Conservation (phyloP, 2,797 vertebrate genomes). For the Tapirus indicus region DNA sequence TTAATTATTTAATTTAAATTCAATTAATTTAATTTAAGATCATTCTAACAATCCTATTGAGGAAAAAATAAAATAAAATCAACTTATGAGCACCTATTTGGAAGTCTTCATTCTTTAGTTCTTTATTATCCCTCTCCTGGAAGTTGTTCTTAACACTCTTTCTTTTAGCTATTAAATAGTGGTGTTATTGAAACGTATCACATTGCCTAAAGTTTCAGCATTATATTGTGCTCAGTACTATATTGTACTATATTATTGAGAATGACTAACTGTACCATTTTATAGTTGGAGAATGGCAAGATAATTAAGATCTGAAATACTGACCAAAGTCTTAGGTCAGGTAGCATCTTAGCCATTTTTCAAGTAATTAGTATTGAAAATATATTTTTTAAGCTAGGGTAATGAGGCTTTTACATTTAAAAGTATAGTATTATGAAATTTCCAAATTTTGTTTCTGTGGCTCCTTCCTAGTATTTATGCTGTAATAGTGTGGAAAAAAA, state of each 20-base stretch:
- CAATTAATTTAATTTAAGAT: conserved; percentile 38
- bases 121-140: not conserved
- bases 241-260: conserved; percentile 23
- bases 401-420: conserved; percentile 48
- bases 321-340: conserved; percentile 28
- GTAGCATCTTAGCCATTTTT: conserved; percentile 56
- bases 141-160: conserved; percentile 46
- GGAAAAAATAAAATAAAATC: conserved; percentile 25
- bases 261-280: conserved; percentile 37
- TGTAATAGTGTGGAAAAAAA: conserved; percentile 9
- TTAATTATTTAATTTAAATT: too few relatives aligned
- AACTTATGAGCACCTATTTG: conserved; percentile 30
- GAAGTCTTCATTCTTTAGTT: conserved; percentile 60
- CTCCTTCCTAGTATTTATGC: conserved; percentile 21
- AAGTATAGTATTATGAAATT: conserved; percentile 29
- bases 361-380: conserved; percentile 47
- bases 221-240: not conserved
- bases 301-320: conserved; percentile 60
- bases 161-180: conserved; percentile 57
- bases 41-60: conserved; percentile 36
- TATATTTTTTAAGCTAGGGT: conserved; percentile 27
- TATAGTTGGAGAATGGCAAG: conserved; percentile 40
- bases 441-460: conserved; percentile 20
- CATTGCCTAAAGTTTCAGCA: conserved; percentile 40
- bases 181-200: not conserved